These are phyloP conservation scores for Azemiops feae DNA, from an alignment of 2,113 vertebrate genomes.

Conservation along the genomic window DNA sequence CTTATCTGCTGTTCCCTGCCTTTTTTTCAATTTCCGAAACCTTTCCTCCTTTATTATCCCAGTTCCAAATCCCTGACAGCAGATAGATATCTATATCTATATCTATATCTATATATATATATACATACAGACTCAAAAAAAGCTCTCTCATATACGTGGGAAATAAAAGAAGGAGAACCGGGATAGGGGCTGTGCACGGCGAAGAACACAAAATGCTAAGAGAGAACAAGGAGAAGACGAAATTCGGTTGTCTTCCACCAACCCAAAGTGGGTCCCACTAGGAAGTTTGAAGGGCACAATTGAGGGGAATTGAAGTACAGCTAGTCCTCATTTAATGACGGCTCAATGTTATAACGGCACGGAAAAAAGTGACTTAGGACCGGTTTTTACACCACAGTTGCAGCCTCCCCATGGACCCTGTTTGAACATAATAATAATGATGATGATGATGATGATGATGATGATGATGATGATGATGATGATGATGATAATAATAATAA, in stretches of 20 bases:
- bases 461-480: no score
- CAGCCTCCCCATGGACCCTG: no score
- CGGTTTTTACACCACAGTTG: no score
- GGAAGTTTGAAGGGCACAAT: not conserved
- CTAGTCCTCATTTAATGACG: no score
- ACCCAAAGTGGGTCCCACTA: not conserved
- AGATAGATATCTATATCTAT: no score
- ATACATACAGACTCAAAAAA: no score
- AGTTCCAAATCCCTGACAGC: not conserved
- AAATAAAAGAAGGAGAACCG: not conserved
- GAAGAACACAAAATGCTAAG: not conserved
- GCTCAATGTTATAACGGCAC: no score
- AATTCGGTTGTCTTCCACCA: not conserved
- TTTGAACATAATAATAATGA: no score
- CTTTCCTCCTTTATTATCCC: not conserved
- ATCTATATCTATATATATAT: no score
- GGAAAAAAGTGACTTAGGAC: no score
- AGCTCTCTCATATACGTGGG: not conserved
- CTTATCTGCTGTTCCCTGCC: not conserved
- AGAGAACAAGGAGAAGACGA: not conserved
- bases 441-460: no score
- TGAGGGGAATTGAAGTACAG: not conserved
- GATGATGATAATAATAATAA: no score
- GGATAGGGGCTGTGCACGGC: not conserved
- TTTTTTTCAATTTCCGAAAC: not conserved